Evolutionary conservation across 2,888 invertebrate genomes (phyloP).

Genomic region (Lepidonotus clava): DNA sequence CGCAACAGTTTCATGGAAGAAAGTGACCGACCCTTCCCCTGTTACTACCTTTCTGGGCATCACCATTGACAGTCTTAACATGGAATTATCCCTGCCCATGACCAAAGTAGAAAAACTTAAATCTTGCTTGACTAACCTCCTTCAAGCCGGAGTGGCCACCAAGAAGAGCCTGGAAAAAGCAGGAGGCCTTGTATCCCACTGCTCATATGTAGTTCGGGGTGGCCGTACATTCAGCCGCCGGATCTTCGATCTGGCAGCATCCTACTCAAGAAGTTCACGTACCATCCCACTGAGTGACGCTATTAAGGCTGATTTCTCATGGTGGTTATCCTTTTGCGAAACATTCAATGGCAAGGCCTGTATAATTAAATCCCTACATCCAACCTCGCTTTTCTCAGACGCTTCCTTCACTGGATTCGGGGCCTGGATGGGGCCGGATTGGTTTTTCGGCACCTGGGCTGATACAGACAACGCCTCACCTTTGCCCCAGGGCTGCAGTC

Average conservation of each 20-base stretch:
- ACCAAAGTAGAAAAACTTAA: background rate
- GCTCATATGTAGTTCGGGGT: background rate
- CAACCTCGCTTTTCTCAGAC: background rate
- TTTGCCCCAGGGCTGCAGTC: too few relatives aligned
- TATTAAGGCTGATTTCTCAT: background rate
- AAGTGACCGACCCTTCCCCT: background rate
- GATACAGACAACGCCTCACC: too few relatives aligned
- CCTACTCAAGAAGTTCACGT: background rate
- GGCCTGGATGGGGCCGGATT: background rate
- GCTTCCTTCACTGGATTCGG: background rate
- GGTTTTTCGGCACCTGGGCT: background rate
- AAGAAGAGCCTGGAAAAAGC: background rate
- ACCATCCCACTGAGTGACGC: background rate
- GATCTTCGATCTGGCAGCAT: background rate
- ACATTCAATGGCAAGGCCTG: background rate
- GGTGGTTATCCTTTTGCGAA: too few relatives aligned
- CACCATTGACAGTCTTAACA: background rate
- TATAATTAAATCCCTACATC: background rate
- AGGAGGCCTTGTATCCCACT: background rate
- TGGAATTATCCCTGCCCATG: background rate
- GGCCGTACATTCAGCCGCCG: background rate
- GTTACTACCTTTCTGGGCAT: background rate
- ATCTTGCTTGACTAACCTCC: background rate
- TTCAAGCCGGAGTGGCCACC: too few relatives aligned
- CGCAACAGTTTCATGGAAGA: background rate